Percentiles rank a stretch among this genome's conserved stretches.
Evolutionary conservation across 2,113 vertebrate genomes (phyloP).

Genomic region (Mastomys natalensis): DNA sequence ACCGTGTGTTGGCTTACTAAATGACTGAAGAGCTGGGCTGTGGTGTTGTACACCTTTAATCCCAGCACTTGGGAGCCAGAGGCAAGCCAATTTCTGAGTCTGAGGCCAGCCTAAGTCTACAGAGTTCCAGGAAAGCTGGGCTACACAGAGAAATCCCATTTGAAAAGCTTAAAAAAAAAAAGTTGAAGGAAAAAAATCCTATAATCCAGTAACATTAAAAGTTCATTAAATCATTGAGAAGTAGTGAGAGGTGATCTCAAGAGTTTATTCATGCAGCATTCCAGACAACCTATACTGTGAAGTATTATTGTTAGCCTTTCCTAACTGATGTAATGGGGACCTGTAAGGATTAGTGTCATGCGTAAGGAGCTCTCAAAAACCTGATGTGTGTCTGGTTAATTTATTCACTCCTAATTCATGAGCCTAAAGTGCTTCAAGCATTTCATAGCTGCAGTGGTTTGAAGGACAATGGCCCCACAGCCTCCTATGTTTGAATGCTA

Average conservation of each 20-base stretch:
- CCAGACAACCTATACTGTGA: not conserved
- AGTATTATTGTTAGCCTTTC: not conserved
- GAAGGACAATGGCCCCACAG: not conserved
- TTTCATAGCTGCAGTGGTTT: not conserved
- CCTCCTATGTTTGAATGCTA: not conserved
- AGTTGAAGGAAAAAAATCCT: not conserved
- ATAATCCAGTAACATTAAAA: not conserved
- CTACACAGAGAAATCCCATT: no score
- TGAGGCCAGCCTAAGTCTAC: no score
- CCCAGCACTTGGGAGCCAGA: no score
- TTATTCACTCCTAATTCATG: slow-evolving; percentile 66
- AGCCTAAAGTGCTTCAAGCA: slow-evolving; percentile 49
- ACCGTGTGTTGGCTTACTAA: not conserved
- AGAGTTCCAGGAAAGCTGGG: no score
- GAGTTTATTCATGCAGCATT: not conserved
- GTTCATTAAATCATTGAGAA: slow-evolving; percentile 32
- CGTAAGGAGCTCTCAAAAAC: not conserved
- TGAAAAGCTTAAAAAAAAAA: no score
- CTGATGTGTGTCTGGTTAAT: slow-evolving; percentile 59
- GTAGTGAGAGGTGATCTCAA: not conserved
- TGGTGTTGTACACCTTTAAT: no score
- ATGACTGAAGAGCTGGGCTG: not conserved
- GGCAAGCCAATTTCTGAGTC: no score
- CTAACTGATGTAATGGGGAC: not conserved
- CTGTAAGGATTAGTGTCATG: not conserved